Evolutionary conservation across 2,113 vertebrate genomes (phyloP).

Genomic region (Anser cygnoides): DNA sequence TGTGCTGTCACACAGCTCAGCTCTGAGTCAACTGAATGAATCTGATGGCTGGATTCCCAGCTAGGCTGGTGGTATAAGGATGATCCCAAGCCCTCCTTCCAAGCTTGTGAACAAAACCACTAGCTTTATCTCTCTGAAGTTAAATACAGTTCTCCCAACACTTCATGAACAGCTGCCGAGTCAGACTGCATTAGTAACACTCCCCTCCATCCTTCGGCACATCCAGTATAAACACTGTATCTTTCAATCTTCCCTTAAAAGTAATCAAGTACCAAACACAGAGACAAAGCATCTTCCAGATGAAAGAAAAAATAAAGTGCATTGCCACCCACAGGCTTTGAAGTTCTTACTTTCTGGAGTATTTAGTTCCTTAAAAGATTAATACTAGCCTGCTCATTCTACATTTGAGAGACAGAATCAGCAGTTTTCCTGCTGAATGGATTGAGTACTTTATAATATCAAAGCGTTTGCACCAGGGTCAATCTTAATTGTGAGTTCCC

Average conservation of each 20-base stretch:
- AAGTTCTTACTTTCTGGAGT: not conserved
- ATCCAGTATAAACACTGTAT: too few species aligned
- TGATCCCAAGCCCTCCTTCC: too few species aligned
- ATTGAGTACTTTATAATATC: not conserved
- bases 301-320: not conserved
- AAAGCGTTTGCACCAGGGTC: not conserved
- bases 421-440: not conserved
- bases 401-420: not conserved
- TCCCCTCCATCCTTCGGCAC: too few species aligned
- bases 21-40: too few species aligned
- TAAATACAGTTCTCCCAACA: too few species aligned
- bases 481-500: not conserved
- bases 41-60: too few species aligned
- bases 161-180: too few species aligned
- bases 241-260: not conserved
- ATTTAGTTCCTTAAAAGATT: not conserved
- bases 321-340: not conserved
- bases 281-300: not conserved
- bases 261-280: not conserved
- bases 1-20: too few species aligned
- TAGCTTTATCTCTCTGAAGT: too few species aligned
- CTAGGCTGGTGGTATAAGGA: too few species aligned
- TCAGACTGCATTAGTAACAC: too few species aligned
- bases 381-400: not conserved
- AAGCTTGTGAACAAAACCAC: too few species aligned